Base-by-base conservation (phyloP, 2,888 invertebrate genomes). In the Formica aserva region DNA sequence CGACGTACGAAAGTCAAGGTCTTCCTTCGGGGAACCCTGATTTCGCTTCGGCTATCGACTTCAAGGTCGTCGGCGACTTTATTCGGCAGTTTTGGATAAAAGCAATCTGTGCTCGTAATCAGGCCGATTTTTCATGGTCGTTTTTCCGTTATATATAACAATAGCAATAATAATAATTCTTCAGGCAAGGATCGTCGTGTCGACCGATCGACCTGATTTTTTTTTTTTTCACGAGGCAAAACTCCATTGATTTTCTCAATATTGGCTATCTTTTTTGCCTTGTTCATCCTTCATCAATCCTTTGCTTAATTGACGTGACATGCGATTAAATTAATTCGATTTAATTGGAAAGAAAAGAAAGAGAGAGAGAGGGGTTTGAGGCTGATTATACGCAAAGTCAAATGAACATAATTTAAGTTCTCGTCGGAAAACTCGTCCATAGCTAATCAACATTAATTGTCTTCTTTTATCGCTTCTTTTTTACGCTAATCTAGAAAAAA, bases 261-360 rank as follows among this genome's bases (percentile, higher is more conserved):
- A 48, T 55, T 32, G 60, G 48, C 45, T n/a, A 75, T 69, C 65
- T 32, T 41, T 45, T 76, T 67, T 67, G 11, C 48, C 60, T 60
- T 35, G 35, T 32, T 38, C 55, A 52, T 26, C 71, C 5, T 15
- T 62, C 65, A 22, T 48, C 18, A 13, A 8, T 41, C 15, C 32
- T 32, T 35, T 18, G 32, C 32, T 85, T 85, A 85, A 75, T 85
- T 86, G 74, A n/a, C 48, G 18, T 48, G 41, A 38, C 72, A 8
- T 74, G 41, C 62, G 82, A 85, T 86, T 72, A 77, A 80, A 82
- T 85, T 78, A 86, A 86, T 82, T 67, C 52, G 69, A 65, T 69
- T 71, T 71, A 26, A 78, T 62, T 60, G 9, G 35, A 48, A 15
- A 35, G 22, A 69, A 22, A 9, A 15, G n/a, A 22, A 9, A 22